Base-by-base conservation (phyloP, 2,888 invertebrate genomes). In the Sinopyrophorus schimmeli region DNA sequence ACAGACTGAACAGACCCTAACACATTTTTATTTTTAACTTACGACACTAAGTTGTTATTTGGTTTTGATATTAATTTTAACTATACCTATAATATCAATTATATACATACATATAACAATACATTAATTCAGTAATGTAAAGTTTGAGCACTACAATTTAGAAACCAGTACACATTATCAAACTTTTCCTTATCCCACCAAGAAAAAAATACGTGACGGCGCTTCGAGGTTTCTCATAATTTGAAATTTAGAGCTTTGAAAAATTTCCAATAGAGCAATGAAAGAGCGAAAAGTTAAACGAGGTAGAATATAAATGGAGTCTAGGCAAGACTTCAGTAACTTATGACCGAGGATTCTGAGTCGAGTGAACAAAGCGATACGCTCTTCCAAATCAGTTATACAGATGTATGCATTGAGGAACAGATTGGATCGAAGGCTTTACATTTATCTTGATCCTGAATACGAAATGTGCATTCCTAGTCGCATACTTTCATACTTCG, bases 391-490 rank as follows among this genome's bases (percentile, higher is more conserved):
- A 58, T 58, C 58, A 56, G 47, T 58, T 58, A 58, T 58, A 58
- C 58, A 56, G 58, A 58, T 56, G 56, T 54, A 58, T 58, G 58
- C 58, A 54, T 54, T 46, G 55, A 55, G 48, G 49, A 54, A 58
- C 58, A 57, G 56, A 58, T 58, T 58, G 58, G 53, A 57, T 58
- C 58, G 58, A 54, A 54, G 53, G 50, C 54, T 58, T 55, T 53
- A 48, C 56, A 57, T 58, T 58, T 57, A 58, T 57, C 56, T 54
- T 46, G 42, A 47, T 52, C 42, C 37, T 42, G 52, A 52, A 52
- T 52, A 42, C 52, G 28, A 52, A 52, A 52, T 52, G 47, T 37
- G 38, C 52, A 51, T 46, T 51, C 35, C 34, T 20, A 37, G 46
- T 40, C 41, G 23, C 26, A 44, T 50, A 31, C 40, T 11, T 21